These are phyloP conservation scores for Pheosia gnoma DNA, from an alignment of 2,888 invertebrate genomes.

Conservation along the genomic window DNA sequence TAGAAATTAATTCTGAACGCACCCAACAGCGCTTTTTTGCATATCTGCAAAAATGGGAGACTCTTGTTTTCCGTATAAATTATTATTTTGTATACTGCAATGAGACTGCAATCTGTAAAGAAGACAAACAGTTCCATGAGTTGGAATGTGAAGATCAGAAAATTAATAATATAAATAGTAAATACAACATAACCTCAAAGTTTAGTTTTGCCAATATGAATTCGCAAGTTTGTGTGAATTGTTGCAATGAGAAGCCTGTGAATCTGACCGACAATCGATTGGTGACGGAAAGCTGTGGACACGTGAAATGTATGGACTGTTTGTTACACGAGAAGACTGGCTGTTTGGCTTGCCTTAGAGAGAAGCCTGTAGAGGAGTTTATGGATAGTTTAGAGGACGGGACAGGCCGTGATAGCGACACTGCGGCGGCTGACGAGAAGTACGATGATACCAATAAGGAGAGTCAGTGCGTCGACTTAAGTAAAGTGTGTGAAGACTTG, in stretches of 20 bases:
- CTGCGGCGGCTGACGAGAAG: conserved; percentile 31
- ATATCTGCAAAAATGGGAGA: conserved; percentile 35
- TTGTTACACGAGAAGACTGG: conserved; percentile 86
- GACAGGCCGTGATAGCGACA: conserved; percentile 29
- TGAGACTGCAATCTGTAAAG: conserved; percentile 9
- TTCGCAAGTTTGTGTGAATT: conserved; percentile 84
- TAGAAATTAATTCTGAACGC: conserved; percentile 22
- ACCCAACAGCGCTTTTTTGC: conserved; percentile 23
- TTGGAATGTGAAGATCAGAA: conserved; percentile 33
- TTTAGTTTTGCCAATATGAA: conserved; percentile 64
- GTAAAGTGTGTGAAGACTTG: conserved; percentile 44
- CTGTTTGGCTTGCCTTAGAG: conserved; percentile 82
- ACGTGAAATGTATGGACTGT: conserved; percentile 89
- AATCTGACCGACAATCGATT: conserved; percentile 85
- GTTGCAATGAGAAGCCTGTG: conserved; percentile 80
- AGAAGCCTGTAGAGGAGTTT: conserved; percentile 34
- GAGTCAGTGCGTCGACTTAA: conserved; percentile 17
- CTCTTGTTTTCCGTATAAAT: conserved; percentile 25
- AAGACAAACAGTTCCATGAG: conserved; percentile 9
- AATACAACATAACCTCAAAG: conserved; percentile 48
- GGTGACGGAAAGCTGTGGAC: conserved; percentile 90
- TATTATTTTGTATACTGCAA: conserved; percentile 13
- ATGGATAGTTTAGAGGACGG: conserved; percentile 31
- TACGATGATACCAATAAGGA: conserved; percentile 29
- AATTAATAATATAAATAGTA: conserved; percentile 15